A percentile compares a stretch with the other conserved stretches of the same genome.
Conservation (phyloP, 92 coral and sea anemone species). For the Umimayanthus kanabou region DNA sequence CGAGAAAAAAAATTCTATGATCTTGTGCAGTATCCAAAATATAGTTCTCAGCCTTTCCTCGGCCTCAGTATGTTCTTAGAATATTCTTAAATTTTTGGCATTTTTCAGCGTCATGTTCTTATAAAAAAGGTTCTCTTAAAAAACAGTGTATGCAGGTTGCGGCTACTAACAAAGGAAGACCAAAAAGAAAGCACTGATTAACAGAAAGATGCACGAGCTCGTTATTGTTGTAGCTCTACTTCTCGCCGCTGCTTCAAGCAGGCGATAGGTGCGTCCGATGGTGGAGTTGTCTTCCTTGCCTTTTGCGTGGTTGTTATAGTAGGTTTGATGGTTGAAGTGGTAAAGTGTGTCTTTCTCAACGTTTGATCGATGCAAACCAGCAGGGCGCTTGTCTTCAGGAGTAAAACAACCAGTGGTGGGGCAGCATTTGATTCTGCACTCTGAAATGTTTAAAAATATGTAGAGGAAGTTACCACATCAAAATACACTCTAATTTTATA, state of each 20-base stretch:
- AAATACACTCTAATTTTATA: too few species aligned
- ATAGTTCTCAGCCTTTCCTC: too few species aligned
- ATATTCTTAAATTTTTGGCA: too few species aligned
- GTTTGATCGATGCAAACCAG: conserved; percentile 1
- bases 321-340: background rate
- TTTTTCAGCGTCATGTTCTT: too few species aligned
- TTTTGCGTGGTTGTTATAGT: background rate
- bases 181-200: background rate
- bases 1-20: too few species aligned
- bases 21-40: too few species aligned
- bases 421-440: background rate
- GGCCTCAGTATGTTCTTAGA: too few species aligned
- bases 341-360: background rate
- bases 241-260: conserved; percentile 3
- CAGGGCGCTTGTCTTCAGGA: background rate
- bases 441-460: background rate
- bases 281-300: background rate
- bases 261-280: background rate
- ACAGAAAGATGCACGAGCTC: background rate
- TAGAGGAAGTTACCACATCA: too few species aligned
- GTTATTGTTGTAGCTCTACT: background rate
- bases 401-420: conserved; percentile 1
- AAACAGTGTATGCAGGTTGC: background rate
- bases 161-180: background rate
- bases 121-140: too few species aligned